Percentiles rank a stretch among this genome's conserved stretches.
Conservation (phyloP, 2,888 invertebrate species). For the Apotomis capreana region DNA sequence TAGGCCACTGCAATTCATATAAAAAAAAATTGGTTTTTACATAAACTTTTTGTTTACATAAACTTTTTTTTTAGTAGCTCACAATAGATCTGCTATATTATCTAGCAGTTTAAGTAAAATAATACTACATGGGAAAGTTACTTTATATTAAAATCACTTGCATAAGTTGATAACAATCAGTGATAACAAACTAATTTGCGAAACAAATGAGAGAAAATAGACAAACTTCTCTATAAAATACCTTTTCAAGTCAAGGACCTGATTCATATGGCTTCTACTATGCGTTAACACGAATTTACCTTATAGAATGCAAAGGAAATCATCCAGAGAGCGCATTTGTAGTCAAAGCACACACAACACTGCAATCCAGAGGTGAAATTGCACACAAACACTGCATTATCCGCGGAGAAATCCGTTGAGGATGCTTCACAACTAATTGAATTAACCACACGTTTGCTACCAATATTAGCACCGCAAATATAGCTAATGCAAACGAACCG, state of each 20-base stretch:
- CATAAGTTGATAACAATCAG: neutral
- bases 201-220: neutral
- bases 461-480: conserved; percentile 36
- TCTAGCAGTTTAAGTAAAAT: too few relatives aligned
- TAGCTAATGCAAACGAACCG: conserved; percentile 37
- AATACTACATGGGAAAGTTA: neutral
- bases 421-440: conserved; percentile 37
- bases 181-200: neutral
- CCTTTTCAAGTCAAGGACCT: neutral
- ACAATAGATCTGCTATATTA: too few relatives aligned
- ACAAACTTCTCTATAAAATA: neutral
- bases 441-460: conserved; percentile 36
- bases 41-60: too few relatives aligned
- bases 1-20: too few relatives aligned
- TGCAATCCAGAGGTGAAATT: conserved; percentile 64
- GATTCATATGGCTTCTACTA: neutral
- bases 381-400: conserved; percentile 53
- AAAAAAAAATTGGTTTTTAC: too few relatives aligned
- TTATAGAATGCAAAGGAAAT: conserved; percentile 35
- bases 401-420: conserved; percentile 48
- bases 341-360: conserved; percentile 53
- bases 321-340: conserved; percentile 45
- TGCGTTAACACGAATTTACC: conserved; percentile 39
- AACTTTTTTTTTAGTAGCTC: too few relatives aligned
- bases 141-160: neutral